phyloP scores from a whole-genome alignment of 1,140 invertebrate genomes.

The Scaptomyza pallida region DNA sequence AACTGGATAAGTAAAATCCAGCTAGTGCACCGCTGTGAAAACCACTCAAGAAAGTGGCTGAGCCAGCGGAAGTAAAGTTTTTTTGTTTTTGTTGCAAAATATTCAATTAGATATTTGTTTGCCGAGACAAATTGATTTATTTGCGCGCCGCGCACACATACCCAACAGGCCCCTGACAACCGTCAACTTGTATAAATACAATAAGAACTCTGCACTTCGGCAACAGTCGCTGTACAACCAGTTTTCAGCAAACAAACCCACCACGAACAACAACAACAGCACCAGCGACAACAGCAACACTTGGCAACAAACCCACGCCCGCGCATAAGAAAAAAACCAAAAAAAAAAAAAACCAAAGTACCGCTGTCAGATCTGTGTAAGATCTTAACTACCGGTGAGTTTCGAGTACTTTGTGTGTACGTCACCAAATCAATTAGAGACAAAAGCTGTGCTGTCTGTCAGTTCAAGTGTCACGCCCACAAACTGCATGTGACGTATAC shows the following conservation, averaged over 20 bases:
- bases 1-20: conserved; percentile 75
- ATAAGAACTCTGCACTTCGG: conserved; percentile 71
- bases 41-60: conserved; percentile 68
- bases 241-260: conserved; percentile 75
- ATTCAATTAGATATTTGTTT: conserved; percentile 72
- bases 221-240: conserved; percentile 60
- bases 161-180: conserved; percentile 24
- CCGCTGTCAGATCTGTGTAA: conserved; percentile 39
- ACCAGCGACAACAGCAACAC: conserved; percentile 1
- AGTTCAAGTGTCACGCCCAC: conserved; percentile 67
- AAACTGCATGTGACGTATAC: conserved; percentile 60
- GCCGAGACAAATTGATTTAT: conserved; percentile 74
- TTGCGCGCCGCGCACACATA: conserved; percentile 25
- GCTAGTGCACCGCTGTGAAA: conserved; percentile 56
- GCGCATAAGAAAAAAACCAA: too few species aligned
- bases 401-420: conserved; percentile 41
- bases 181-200: conserved; percentile 67
- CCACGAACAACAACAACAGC: conserved; percentile 36
- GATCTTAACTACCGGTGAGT: conserved; percentile 65
- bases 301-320: conserved; percentile 27
- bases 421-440: conserved; percentile 56
- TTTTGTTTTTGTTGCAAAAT: conserved; percentile 57
- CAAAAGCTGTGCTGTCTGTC: conserved; percentile 28
- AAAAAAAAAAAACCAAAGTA: neutral
- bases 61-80: conserved; percentile 73